These are phyloP conservation scores for Streblospio benedicti DNA, from an alignment of 1,140 invertebrate species.

Conservation along the genomic window DNA sequence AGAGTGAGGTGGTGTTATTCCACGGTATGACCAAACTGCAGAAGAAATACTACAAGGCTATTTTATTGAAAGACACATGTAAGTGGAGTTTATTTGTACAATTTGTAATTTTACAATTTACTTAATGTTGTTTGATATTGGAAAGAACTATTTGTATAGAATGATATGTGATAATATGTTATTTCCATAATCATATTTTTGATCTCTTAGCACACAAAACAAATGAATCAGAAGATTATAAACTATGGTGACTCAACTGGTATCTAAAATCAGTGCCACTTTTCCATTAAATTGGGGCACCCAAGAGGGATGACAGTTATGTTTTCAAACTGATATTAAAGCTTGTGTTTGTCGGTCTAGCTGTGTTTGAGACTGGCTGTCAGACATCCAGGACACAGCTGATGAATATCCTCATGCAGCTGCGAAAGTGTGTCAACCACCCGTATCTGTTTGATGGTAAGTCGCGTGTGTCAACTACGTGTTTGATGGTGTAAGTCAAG, in stretches of 20 bases:
- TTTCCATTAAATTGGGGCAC: no score
- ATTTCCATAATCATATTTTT: no score
- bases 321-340: no score
- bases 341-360: no score
- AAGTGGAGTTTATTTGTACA: no score
- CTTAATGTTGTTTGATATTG: neutral
- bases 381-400: conserved; percentile 25
- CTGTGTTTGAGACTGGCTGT: conserved; percentile 32
- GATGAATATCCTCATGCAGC: conserved; percentile 46
- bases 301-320: no score
- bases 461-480: conserved; percentile 5
- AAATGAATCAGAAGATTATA: no score
- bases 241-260: no score
- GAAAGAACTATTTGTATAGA: no score
- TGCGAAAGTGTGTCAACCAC: conserved; percentile 47
- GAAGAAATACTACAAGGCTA: conserved; percentile 45
- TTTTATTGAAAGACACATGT: conserved; percentile 43
- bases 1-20: conserved; percentile 42
- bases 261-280: no score
- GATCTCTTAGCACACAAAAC: no score
- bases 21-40: conserved; percentile 42
- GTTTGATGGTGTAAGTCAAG: neutral
- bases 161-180: no score
- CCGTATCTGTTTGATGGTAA: conserved; percentile 47
- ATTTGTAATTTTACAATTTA: neutral